phyloP scores from a whole-genome alignment of 2,888 invertebrate genomes.

The Leptinotarsa peninsularis region DNA sequence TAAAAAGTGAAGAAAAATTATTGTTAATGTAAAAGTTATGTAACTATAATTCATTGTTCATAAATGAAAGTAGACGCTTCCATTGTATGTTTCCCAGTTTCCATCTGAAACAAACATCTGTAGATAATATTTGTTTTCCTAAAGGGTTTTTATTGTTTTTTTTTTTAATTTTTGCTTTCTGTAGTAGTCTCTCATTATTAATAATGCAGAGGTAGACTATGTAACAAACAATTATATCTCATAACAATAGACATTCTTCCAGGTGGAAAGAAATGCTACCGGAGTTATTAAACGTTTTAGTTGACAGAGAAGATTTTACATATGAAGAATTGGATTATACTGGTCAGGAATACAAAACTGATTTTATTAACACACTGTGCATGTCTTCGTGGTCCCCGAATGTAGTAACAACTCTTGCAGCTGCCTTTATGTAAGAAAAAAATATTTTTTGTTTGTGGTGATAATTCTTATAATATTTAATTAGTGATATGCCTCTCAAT shows the following conservation, averaged over 20 bases:
- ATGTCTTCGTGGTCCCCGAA: conserved; percentile 72
- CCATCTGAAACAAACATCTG: too few species aligned
- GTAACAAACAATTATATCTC: neutral
- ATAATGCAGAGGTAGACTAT: too few species aligned
- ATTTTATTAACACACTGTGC: conserved; percentile 73
- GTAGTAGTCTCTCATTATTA: too few species aligned
- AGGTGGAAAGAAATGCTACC: conserved; percentile 80
- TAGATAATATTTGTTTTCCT: too few species aligned
- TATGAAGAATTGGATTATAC: conserved; percentile 72
- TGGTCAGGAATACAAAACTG: conserved; percentile 72
- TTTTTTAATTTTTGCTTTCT: too few species aligned
- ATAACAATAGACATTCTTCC: conserved; percentile 23
- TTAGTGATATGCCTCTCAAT: conserved; percentile 72
- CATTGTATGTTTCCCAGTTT: too few species aligned
- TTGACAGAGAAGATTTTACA: conserved; percentile 68
- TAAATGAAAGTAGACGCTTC: too few species aligned
- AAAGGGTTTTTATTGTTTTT: too few species aligned
- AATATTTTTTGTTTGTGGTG: neutral
- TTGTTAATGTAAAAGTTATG: too few species aligned
- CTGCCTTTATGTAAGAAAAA: conserved; percentile 75
- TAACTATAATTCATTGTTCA: too few species aligned
- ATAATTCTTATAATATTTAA: conserved; percentile 4
- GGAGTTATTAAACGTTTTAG: conserved; percentile 70
- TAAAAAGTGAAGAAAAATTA: too few species aligned
- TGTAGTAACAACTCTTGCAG: conserved; percentile 73